These are phyloP conservation scores for Oceanodroma leucorhoa DNA, from an alignment of 2,797 vertebrate genomes.

Conservation along the genomic window DNA sequence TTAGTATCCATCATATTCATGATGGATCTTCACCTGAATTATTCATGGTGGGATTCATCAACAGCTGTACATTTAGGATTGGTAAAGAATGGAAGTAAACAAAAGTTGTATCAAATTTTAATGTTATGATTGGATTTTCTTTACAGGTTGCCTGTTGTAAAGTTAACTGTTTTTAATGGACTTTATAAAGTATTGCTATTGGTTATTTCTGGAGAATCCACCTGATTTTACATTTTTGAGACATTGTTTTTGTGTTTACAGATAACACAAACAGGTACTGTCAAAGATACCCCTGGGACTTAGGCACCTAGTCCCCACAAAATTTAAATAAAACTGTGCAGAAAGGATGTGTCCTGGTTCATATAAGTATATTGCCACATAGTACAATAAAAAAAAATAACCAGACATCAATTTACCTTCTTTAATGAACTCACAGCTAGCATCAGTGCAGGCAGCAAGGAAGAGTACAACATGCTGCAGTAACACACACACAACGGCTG, in stretches of 20 bases:
- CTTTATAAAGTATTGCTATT: background rate
- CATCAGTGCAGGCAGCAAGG: background rate
- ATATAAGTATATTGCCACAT: background rate
- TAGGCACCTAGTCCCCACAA: background rate
- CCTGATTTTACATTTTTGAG: background rate
- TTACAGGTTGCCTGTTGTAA: background rate
- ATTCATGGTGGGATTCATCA: background rate
- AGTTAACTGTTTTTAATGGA: background rate
- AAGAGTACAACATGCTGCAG: background rate
- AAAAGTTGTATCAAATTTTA: background rate
- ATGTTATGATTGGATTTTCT: background rate
- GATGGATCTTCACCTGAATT: background rate
- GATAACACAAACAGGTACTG: background rate
- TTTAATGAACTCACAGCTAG: background rate
- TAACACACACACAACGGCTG: fast-evolving
- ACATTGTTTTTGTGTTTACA: background rate
- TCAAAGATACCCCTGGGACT: background rate
- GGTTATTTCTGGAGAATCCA: background rate
- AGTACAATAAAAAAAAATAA: background rate
- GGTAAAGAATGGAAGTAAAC: background rate
- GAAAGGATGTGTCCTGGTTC: background rate
- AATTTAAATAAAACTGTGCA: background rate
- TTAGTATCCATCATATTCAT: background rate
- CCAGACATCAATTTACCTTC: background rate
- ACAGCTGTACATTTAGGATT: background rate